These are phyloP conservation scores for Pagrus major DNA, from an alignment of 2,113 vertebrate genomes.

Conservation along the genomic window DNA sequence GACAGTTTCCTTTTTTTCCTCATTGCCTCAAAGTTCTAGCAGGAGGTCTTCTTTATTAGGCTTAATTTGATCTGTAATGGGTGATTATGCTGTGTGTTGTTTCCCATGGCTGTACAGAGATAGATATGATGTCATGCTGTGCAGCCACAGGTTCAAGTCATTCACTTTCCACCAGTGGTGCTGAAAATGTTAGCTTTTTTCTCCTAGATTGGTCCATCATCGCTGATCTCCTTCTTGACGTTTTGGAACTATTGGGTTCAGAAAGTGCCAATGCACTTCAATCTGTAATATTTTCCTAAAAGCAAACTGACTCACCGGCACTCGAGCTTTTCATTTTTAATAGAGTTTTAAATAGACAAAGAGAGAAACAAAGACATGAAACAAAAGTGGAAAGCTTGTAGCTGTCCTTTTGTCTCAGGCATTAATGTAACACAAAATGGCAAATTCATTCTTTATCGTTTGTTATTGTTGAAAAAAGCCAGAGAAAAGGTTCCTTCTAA, in stretches of 20 bases:
- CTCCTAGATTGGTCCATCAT: constrained; percentile 42
- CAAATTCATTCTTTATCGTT: constrained; percentile 20
- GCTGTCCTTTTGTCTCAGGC: constrained; percentile 40
- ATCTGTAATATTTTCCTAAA: constrained; percentile 25
- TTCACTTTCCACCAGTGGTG: constrained; percentile 5
- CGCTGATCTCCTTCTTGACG: background rate
- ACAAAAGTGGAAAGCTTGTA: constrained; percentile 24
- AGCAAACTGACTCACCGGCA: background rate
- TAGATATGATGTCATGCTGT: constrained; percentile 41
- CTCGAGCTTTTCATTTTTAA: constrained; percentile 46
- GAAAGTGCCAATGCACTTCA: constrained; percentile 24
- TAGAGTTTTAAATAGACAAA: constrained; percentile 35
- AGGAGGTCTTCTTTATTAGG: constrained; percentile 49
- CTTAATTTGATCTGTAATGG: constrained; percentile 57
- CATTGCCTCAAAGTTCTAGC: constrained; percentile 24
- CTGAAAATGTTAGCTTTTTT: constrained; percentile 41
- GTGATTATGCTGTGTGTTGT: constrained; percentile 54
- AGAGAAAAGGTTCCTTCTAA: constrained; percentile 22
- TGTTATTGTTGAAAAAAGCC: constrained; percentile 23
- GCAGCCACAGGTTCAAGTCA: constrained; percentile 33
- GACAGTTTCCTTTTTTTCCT: constrained; percentile 46
- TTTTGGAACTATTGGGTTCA: constrained; percentile 26
- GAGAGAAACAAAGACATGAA: constrained; percentile 47
- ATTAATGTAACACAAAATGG: constrained; percentile 25
- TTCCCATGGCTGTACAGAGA: constrained; percentile 24